Evolutionary conservation across 2,797 vertebrate genomes (phyloP).

Genomic region (Tamandua tetradactyla): DNA sequence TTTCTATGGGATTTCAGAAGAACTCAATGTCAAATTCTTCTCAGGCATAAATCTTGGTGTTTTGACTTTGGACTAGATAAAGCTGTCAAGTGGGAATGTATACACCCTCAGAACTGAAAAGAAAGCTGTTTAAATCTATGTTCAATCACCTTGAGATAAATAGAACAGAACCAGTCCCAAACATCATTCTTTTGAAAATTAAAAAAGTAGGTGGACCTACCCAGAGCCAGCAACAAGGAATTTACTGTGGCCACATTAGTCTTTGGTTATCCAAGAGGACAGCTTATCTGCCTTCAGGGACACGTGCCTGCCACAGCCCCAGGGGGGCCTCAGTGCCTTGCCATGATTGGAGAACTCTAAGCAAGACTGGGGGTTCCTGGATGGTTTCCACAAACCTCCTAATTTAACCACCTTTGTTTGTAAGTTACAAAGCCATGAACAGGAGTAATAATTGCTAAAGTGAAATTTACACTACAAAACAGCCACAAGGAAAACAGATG

Average conservation of each 20-base stretch:
- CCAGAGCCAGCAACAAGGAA: slow-evolving; percentile 14
- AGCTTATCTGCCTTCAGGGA: not conserved
- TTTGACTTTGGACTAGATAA: slow-evolving; percentile 74
- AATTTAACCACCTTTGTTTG: not conserved
- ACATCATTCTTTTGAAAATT: slow-evolving; percentile 51
- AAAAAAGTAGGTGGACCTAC: slow-evolving; percentile 40
- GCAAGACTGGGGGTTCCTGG: not conserved
- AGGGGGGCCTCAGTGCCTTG: not conserved
- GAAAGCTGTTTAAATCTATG: slow-evolving; percentile 64
- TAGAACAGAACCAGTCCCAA: slow-evolving; percentile 54
- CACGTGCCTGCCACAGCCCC: not conserved
- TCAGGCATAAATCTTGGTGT: slow-evolving; percentile 54
- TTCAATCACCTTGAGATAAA: slow-evolving; percentile 68
- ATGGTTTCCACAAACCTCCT: not conserved
- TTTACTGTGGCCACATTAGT: not conserved
- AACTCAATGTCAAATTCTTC: slow-evolving; percentile 59
- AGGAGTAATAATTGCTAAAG: not conserved
- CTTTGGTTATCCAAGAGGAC: not conserved
- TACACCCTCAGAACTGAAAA: slow-evolving; percentile 56
- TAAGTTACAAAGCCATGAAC: not conserved
- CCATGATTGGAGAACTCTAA: not conserved
- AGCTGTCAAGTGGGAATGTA: slow-evolving; percentile 67
- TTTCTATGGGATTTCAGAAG: not conserved
- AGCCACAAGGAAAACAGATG: slow-evolving; percentile 32
- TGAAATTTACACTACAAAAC: slow-evolving; percentile 31